Evolutionary conservation across 1,140 invertebrate genomes (phyloP), one percentile per base, ranked within the genome.

Genomic region (Sycophila sp.): DNA sequence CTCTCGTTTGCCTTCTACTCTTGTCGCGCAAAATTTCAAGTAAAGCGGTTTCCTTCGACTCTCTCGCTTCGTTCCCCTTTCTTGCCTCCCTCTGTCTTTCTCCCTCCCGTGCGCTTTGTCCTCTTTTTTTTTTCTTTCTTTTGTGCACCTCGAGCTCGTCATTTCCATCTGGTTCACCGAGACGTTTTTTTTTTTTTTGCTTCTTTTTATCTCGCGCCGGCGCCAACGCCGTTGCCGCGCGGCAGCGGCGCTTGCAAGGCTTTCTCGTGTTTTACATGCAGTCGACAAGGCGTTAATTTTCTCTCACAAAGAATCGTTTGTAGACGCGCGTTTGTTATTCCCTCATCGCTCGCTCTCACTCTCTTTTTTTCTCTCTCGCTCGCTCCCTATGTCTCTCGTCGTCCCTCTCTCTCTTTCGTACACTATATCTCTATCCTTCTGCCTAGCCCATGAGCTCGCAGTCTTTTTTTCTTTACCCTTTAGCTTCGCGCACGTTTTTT

Each of bases 201-300:
- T 22, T 30, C 17, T 68, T 49, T 68, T 51, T 19, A 1, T n/a
- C 63, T 40, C 11, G 17, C 63, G 13, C 1, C 2, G 17, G n/a
- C 24, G n/a, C 36, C 19, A 34, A 26, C 62, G 24, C 13, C 1
- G 40, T 8, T 15, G 28, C 36, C n/a, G 32, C 56, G 3, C 36
- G 10, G 17, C 10, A n/a, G n/a, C n/a, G n/a, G n/a, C 42, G 15
- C 60, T 51, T 36, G 17, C 45, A 28, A 59, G 55, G 30, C 32
- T 59, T 26, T 66, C 51, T 15, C 32, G 26, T 53, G 51, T 69
- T 72, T 65, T 69, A 69, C 62, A 73, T 51, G 42, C 58, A 42
- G 73, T 74, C 69, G 53, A 63, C 58, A 71, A 74, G 63, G 51
- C 67, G 53, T 59, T 73, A 72, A 73, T 75, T 75, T 75, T 70